Conservation (phyloP, 64 coral and sea anemone species). For the Exaiptasia diaphana region DNA sequence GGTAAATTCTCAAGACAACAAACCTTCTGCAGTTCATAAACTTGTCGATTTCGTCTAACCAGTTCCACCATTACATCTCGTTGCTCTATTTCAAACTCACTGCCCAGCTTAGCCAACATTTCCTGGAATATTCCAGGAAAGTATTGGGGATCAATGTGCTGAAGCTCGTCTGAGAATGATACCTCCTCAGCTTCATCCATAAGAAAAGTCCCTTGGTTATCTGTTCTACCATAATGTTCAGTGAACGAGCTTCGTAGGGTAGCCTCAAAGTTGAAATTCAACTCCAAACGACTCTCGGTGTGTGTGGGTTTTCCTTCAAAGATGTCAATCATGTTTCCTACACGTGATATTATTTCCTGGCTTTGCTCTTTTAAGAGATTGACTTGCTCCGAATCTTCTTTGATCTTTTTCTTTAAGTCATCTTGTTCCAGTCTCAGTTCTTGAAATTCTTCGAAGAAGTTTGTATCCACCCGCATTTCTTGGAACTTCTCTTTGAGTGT, state of each 20-base stretch:
- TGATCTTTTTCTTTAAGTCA: not conserved
- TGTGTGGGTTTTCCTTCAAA: conserved; percentile 13
- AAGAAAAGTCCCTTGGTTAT: no score
- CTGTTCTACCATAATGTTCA: no score
- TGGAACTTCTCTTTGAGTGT: no score
- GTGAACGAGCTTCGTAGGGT: not conserved
- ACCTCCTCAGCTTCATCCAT: no score
- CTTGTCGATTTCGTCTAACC: conserved; percentile 53
- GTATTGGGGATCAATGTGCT: no score
- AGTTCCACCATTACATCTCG: conserved; percentile 33
- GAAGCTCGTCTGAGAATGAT: no score
- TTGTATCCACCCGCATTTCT: no score
- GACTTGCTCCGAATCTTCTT: not conserved
- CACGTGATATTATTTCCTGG: not conserved
- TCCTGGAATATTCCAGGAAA: not conserved
- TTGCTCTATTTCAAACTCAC: not conserved
- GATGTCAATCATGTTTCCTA: not conserved
- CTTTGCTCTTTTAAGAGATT: not conserved
- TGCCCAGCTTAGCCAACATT: not conserved
- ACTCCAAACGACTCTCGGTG: not conserved
- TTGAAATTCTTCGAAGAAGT: no score
- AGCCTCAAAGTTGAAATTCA: not conserved
- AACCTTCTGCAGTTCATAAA: conserved; percentile 78
- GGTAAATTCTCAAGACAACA: conserved; percentile 9
- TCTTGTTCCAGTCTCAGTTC: not conserved